Evolutionary conservation across 2,888 invertebrate genomes (phyloP).

Genomic region (Lepidochitona cinerea): DNA sequence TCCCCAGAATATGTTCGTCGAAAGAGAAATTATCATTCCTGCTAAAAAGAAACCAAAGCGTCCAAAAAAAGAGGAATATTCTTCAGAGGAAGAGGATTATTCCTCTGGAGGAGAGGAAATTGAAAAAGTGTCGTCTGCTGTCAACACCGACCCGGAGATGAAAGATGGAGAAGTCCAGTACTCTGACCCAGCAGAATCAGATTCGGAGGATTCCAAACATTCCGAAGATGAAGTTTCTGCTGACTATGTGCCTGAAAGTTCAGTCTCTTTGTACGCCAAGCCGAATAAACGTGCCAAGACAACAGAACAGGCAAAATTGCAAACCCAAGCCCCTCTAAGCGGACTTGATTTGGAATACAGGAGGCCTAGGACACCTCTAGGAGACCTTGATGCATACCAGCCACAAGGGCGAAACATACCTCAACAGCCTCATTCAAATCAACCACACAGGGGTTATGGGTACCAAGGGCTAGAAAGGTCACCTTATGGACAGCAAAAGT

Average conservation of each 20-base stretch:
- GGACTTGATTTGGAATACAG: not conserved
- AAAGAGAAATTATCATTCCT: slow-evolving; percentile 45
- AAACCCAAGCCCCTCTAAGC: not conserved
- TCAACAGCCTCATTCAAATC: not conserved
- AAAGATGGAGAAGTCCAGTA: not conserved
- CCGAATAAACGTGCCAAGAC: not conserved
- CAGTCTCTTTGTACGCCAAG: not conserved
- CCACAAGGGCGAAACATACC: not conserved
- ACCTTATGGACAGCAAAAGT: not conserved
- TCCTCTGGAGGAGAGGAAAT: slow-evolving; percentile 33
- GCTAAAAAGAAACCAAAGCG: slow-evolving; percentile 21
- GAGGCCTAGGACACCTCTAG: not conserved
- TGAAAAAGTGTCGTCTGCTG: not conserved
- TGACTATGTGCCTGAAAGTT: too few relatives aligned
- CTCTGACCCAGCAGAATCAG: not conserved
- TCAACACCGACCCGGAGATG: slow-evolving; percentile 2
- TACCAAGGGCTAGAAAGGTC: too few relatives aligned
- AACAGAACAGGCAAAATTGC: not conserved
- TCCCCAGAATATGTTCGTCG: slow-evolving; percentile 45
- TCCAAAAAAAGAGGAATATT: slow-evolving; percentile 16
- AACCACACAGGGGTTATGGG: too few relatives aligned
- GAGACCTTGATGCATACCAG: not conserved
- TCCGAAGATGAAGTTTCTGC: slow-evolving; percentile 29
- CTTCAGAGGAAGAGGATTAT: slow-evolving; percentile 37
- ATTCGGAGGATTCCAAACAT: slow-evolving; percentile 33